Base-by-base conservation (phyloP, 2,888 invertebrate species). In the Pantelozetes paolii region DNA sequence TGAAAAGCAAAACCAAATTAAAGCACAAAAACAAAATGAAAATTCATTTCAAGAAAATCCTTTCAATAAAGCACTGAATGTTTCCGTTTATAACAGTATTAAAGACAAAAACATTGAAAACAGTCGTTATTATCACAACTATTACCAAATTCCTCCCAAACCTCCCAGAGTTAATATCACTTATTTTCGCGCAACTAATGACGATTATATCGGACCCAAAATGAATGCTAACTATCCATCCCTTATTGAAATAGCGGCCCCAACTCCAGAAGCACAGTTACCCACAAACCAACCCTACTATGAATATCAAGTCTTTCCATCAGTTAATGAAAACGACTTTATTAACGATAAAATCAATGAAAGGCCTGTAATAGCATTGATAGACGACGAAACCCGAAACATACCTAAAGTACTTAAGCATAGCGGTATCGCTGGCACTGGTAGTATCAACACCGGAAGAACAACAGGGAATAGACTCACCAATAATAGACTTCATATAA, bases 271-370 rank as follows among this genome's bases (percentile, higher is more conserved):
- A 8, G 40, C 8, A 13, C 42, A 36, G 1, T 23, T 40, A 15
- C 18, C 67, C 8, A 67, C 42, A 18, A 18, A 62, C n/a, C 23
- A 54, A 1, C 62, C 62, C 5, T 62, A 62, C n/a, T 32, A 32
- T 32, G 28, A 32, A 13, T 62, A 62, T 36, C 62, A 62, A 62
- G 11, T 62, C 18, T 62, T 32, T 62, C 62, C 62, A 2, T 18
- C 62, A 13, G 62, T n/a, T n/a, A 59, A 59, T 28, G 18, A 62
- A 1, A 62, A 62, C 11, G n/a, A 62, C 5, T 8, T 32, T 1
- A 26, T 15, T 8, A 15, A 20, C 6, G 32, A 62, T 32, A 8
- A 28, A 18, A 18, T n/a, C 28, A 8, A 62, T 28, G 11, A 28
- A 50, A 50, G 6, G 15, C 50, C 6, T 50, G 15, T n/a, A 15